These are phyloP conservation scores for Hermaeophaga mercurialis DNA, from an alignment of 2,888 invertebrate species.

Conservation along the genomic window DNA sequence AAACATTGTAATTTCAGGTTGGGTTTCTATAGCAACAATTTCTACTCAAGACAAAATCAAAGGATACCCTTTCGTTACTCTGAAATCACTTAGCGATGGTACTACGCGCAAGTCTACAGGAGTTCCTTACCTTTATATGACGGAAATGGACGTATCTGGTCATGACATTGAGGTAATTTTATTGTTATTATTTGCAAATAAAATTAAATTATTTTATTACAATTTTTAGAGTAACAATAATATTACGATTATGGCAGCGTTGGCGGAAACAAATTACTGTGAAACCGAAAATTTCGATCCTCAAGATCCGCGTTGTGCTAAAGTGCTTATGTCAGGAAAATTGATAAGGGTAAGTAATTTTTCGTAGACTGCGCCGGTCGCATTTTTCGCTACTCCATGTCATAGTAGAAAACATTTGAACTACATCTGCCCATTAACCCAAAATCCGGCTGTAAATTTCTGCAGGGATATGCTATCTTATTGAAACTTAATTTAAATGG, in stretches of 20 bases:
- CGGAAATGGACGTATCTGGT: conserved; percentile 71
- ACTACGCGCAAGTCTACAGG: conserved; percentile 70
- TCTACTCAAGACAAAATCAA: conserved; percentile 65
- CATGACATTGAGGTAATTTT: conserved; percentile 70
- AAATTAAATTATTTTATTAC: too few relatives aligned
- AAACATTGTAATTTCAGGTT: conserved; percentile 69
- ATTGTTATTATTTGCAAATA: too few relatives aligned
- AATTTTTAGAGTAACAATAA: conserved; percentile 66
- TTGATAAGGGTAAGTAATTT: conserved; percentile 67
- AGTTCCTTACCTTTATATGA: conserved; percentile 75
- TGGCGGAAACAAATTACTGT: conserved; percentile 74
- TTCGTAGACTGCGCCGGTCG: too few relatives aligned
- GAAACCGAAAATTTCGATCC: conserved; percentile 66
- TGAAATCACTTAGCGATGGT: conserved; percentile 76
- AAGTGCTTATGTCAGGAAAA: conserved; percentile 71
- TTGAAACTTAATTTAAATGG: too few relatives aligned
- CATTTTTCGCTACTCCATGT: too few relatives aligned
- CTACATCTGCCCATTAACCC: too few relatives aligned
- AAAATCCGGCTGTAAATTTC: too few relatives aligned
- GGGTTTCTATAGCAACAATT: conserved; percentile 74
- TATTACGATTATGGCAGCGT: conserved; percentile 69
- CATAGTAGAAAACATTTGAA: too few relatives aligned
- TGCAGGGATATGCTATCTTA: too few relatives aligned
- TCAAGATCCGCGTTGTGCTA: conserved; percentile 78
- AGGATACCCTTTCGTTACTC: conserved; percentile 71